phyloP scores from a whole-genome alignment of 2,113 vertebrate genomes.

The Synodontis membranacea region DNA sequence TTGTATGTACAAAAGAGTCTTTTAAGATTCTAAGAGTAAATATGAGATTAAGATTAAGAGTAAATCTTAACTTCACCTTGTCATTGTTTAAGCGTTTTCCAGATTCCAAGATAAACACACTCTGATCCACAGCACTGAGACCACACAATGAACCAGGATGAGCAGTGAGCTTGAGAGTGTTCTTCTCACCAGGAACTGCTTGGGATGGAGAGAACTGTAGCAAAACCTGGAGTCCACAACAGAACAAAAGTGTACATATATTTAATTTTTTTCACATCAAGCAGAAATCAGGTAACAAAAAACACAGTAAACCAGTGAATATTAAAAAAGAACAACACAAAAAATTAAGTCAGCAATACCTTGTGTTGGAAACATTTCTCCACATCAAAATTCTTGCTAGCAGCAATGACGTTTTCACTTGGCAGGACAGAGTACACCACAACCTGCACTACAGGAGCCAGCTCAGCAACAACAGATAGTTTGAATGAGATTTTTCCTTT shows the following conservation, averaged over 20 bases:
- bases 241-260: not conserved
- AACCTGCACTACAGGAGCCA: slow-evolving; percentile 69
- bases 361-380: slow-evolving; percentile 82
- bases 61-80: slow-evolving; percentile 50
- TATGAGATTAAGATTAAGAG: no score
- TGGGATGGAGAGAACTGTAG: slow-evolving; percentile 71
- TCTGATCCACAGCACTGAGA: slow-evolving; percentile 78
- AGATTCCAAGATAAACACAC: slow-evolving; percentile 76
- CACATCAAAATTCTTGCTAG: slow-evolving; percentile 67
- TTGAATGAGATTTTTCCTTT: slow-evolving; percentile 70
- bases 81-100: slow-evolving; percentile 70
- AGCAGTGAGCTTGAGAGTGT: slow-evolving; percentile 66
- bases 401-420: slow-evolving; percentile 69
- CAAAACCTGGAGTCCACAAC: slow-evolving; percentile 63
- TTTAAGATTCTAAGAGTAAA: no score
- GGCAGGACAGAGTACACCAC: slow-evolving; percentile 78
- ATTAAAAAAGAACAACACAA: not conserved
- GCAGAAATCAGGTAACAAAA: not conserved
- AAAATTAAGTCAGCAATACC: slow-evolving; percentile 62
- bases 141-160: slow-evolving; percentile 81
- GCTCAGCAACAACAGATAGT: slow-evolving; percentile 65
- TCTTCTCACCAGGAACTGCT: slow-evolving; percentile 72
- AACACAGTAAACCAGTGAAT: not conserved
- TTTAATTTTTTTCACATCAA: not conserved
- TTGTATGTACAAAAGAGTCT: not conserved